Base-by-base conservation (phyloP, 2,797 vertebrate genomes). In the Natrix natrix region DNA sequence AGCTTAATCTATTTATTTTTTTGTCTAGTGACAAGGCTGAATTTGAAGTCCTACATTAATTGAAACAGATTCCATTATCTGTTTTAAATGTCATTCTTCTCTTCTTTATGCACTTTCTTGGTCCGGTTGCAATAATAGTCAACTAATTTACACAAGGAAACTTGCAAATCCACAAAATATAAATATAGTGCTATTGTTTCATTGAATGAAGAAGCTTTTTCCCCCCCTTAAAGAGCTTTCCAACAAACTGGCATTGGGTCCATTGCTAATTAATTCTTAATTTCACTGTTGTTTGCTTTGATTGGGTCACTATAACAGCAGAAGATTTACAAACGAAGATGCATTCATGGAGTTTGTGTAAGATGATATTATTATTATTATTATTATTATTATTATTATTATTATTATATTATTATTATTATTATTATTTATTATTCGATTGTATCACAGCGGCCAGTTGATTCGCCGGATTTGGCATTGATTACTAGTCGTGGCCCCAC, bases 1-100 rank as follows among this genome's bases (percentile, higher is more conserved):
- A 93, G 54, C 93, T 96, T 96, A 94, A 96, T 95, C 92, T 32
- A 26, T 56, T 43, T 43, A 43, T 43, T n/a, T 69, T n/a, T 69
- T 88, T 8, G 10, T 52, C 52, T 61, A 59, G 8, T 28, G 52
- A 3, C n/a, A 24, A 83, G 43, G 32, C 28, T 78, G 37, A 63
- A 54, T 26, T 86, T 12, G 13, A 32, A 20, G 57, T 57, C 91
- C 26, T 83, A 61, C 52, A 91, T 32, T 54, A 88, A 26, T 59
- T 37, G 32, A 88, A 57, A 57, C 5, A 54, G 61, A 56, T 57
- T 57, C 22, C 1, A 13, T 17, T 57, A 16, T 28, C 52, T 74
- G 13, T 56, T 88, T 89, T 12, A 57, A 32, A 92, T 52, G 55
- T 13, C 32, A 28, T 56, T 54, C 17, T 28, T 8, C 12, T 32